Percentiles rank a stretch among this genome's conserved stretches.
Evolutionary conservation across 2,888 invertebrate species (phyloP).

Genomic region (Rhimphoctona megacephalus): DNA sequence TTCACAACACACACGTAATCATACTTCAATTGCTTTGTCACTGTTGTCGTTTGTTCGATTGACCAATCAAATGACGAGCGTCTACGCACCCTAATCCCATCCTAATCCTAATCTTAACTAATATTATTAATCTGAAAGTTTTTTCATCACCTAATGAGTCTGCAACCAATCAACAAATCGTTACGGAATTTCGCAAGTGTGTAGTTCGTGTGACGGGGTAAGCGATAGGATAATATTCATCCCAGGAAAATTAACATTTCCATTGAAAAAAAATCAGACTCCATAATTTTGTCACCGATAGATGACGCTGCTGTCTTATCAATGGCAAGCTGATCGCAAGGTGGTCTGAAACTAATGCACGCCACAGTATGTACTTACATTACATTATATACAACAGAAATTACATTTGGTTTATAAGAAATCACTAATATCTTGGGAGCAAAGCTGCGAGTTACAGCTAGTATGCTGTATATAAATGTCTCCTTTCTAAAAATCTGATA

Average conservation of each 20-base stretch:
- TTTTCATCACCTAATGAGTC: neutral
- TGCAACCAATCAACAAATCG: neutral
- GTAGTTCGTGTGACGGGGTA: neutral
- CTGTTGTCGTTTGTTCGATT: neutral
- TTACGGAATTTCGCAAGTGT: neutral
- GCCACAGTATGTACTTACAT: no score
- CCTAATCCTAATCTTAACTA: neutral
- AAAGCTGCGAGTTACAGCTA: neutral
- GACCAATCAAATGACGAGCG: neutral
- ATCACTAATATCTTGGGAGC: neutral
- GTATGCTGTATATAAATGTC: neutral
- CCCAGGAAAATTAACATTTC: neutral
- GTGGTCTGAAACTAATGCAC: neutral
- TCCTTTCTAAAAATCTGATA: constrained; percentile 5
- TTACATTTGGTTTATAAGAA: neutral
- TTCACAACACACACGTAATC: neutral
- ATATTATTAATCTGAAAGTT: neutral
- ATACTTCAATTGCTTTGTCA: neutral
- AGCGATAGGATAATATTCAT: neutral
- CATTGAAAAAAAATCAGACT: neutral
- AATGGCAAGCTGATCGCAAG: neutral
- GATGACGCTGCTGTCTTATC: neutral
- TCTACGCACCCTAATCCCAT: neutral
- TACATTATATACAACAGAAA: neutral
- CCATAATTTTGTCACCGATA: neutral